Base-by-base conservation (phyloP, 2,113 vertebrate species). In the Petrocephalus microphthalmus region DNA sequence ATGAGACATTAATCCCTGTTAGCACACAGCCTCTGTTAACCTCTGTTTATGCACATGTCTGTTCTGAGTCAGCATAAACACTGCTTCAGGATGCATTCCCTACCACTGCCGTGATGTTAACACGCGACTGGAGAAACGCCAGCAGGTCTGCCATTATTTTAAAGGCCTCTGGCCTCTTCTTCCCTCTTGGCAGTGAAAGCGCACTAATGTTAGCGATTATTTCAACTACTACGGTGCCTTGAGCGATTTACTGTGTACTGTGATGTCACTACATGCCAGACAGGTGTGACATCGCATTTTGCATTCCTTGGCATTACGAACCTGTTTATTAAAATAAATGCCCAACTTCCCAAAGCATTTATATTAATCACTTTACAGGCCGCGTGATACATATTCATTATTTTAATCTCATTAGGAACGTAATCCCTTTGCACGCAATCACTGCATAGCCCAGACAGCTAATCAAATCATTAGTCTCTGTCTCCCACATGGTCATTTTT, bases 341-440 rank as follows among this genome's bases (percentile, higher is more conserved):
- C 60, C 88, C 89, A 89, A 89, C 88, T 89, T 84, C 85, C 47
- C 29, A 54, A 83, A 87, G 53, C 87, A 90, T 91, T 90, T 88
- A 87, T 89, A 91, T 88, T 89, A 90, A 91, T 91, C 84, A 78
- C 83, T 45, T 89, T 89, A 78, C 60, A 60, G 89, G 87, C 51
- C 83, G 85, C 71, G 78, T 86, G 82, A 90, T 93, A 88, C 89
- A 91, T 90, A 91, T 93, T 93, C 91, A 91, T 93, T 88, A 91
- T 57, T 87, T 87, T 89, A 87, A 91, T 90, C 90, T 89, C 88
- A 87, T 91, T 90, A 91, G 86, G 87, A 84, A 88, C 53, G 47
- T 84, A 92, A 90, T 90, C 86, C 87, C 82, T 90, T 54, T 60
- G 84, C 89, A 86, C 86, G 71, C 88, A 90, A 91, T 87, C 84